A percentile compares a stretch with the other conserved stretches of the same genome.
Evolutionary conservation across 2,888 invertebrate genomes (phyloP).

Genomic region (Drosophila aldrichi): DNA sequence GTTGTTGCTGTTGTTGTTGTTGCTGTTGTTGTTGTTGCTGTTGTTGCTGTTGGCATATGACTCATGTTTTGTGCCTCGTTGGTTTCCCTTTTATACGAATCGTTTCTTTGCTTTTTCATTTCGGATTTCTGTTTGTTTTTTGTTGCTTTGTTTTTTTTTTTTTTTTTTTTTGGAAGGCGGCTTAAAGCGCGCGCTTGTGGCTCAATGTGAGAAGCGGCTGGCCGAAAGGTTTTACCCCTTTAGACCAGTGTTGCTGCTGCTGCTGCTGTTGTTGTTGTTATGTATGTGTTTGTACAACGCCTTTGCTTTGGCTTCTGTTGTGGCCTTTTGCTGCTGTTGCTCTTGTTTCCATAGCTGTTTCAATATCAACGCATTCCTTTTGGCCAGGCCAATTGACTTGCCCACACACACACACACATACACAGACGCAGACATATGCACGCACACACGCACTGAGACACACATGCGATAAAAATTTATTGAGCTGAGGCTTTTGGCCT

Average conservation of each 20-base stretch:
- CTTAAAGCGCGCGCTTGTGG: constrained; percentile 57
- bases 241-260: constrained; percentile 20
- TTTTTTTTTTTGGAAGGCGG: constrained; percentile 38
- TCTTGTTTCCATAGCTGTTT: constrained; percentile 68
- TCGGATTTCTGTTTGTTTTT: constrained; percentile 2
- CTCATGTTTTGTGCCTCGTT: constrained; percentile 44
- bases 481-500: constrained; percentile 72
- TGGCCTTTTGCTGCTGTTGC: constrained; percentile 41
- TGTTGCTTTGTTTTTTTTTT: background rate
- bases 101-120: constrained; percentile 13
- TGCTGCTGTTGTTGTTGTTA: constrained; percentile 45
- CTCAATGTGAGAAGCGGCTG: constrained; percentile 54
- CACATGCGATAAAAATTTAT: constrained; percentile 72
- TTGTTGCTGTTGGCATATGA: constrained; percentile 51
- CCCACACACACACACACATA: constrained; percentile 46
- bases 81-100: constrained; percentile 37
- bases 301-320: constrained; percentile 70
- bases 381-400: constrained; percentile 61
- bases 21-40: constrained; percentile 18
- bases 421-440: constrained; percentile 19
- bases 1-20: constrained; percentile 7
- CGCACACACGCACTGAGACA: constrained; percentile 23
- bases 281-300: constrained; percentile 71
- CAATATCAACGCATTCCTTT: constrained; percentile 75
- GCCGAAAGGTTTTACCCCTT: constrained; percentile 56